Evolutionary conservation across 2,797 vertebrate species (phyloP), one percentile per base, ranked within the genome.

Genomic region (Nyctalus aviator): DNA sequence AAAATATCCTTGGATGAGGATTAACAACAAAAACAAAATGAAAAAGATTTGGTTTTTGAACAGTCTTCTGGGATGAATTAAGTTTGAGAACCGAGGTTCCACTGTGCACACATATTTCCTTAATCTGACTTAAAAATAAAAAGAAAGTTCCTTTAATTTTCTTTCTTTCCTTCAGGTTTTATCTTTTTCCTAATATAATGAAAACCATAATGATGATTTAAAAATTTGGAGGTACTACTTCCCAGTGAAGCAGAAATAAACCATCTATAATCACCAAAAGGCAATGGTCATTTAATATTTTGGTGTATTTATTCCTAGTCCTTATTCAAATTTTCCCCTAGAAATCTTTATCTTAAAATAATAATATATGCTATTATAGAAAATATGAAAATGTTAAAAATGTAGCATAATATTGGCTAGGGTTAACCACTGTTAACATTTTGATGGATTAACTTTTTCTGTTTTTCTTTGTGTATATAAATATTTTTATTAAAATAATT

Each of bases 131-230:
- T 89, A 71, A 90, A 78, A 90, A 71, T 85, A 48, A 79, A 81
- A 77, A 44, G 50, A 89, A 94, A 88, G 27, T 8, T 20, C 46
- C 46, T 76, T 91, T 84, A 64, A 55, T 81, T 27, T 73, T 83
- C 30, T 75, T 5, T n/a, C 90, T 79, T 90, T 94, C 76, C 27
- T 90, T 90, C 5, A 81, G 55, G 30, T 68, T 86, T 94, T 78
- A 62, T 91, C 6, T 11, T 76, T 95, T 95, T 92, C 46, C 57
- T 93, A 86, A 78, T 91, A 83, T n/a, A 92, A 75, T 72, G 46
- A 93, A 76, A 87, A 79, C 41, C 35, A 13, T 53, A 87, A 79
- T 93, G 53, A 73, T 79, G 79, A 66, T 48, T 84, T 81, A 87
- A 73, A 72, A 79, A 84, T 84, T 66, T n/a, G 37, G 3, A 88